Evolutionary conservation across 2,113 vertebrate species (phyloP), one percentile per base, ranked within the genome.

Genomic region (Erpornis zantholeuca): DNA sequence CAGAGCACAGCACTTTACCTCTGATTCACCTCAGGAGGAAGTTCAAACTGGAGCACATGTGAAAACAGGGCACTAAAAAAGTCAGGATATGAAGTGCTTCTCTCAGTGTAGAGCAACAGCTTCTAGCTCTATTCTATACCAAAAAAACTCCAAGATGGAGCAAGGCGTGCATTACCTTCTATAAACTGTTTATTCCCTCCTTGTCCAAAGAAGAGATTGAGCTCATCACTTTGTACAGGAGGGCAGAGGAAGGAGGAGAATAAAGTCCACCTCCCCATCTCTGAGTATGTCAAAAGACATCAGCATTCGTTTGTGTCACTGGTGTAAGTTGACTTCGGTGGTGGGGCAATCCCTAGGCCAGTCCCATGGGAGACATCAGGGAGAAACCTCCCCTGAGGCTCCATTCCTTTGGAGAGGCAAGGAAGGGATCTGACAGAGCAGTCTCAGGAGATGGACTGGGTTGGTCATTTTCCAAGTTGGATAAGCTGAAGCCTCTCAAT

Each of bases 271-370:
- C 31, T 42, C 45, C 25, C 64, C 40, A 24, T 29, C 22, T 50
- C n/a, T 29, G 21, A 3, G 0, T 6, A 18, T 2, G 11, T 31
- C 71, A 59, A 7, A 42, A 50, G 40, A 25, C 47, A 33, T 8
- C 31, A n/a, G 33, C 3, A 47, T 15, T 19, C 0, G 0, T 18
- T 25, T 36, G 42, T n/a, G 36, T 7, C 54, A 36, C 28, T 59
- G 12, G 0, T 14, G 10, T 8, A 64, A 53, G 13, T 40, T 0
- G 7, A 36, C 33, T 19, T n/a, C 1, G 1, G 23, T 3, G 6
- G 14, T 7, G 15, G 12, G 20, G 18, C 59, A 91, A 42, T 8
- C 24, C 76, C 29, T 0, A 3, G 8, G 15, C 29, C 3, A 0
- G 42, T 10, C 17, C 50, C 44, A 15, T 1, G 15, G 0, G 27